Evolutionary conservation across 37 sponge, comb jelly and placozoan genomes (phyloP).

Genomic region (Dysidea cf. avara): DNA sequence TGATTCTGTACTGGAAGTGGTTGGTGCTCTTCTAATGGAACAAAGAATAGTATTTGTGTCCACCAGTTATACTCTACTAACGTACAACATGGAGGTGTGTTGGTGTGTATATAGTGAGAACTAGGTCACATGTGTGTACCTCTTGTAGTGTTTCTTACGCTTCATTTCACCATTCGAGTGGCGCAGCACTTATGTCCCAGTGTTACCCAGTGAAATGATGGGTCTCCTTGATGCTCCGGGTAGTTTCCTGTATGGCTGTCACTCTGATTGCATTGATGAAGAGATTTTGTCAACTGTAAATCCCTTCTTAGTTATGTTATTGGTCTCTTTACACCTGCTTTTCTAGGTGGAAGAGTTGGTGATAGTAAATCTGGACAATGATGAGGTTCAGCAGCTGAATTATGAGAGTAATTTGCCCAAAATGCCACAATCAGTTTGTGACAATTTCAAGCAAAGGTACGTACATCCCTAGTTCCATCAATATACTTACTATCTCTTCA

Average conservation of each 20-base stretch:
- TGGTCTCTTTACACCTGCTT: background rate
- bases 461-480: too few relatives aligned
- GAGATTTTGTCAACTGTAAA: constrained; percentile 21
- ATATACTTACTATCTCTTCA: too few relatives aligned
- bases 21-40: constrained; percentile 54
- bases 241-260: constrained; percentile 39
- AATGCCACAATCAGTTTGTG: constrained; percentile 27
- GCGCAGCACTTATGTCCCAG: constrained; percentile 41
- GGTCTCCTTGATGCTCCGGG: constrained; percentile 54
- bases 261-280: background rate
- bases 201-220: constrained; percentile 25
- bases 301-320: background rate
- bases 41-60: constrained; percentile 55
- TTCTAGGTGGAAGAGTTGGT: constrained; percentile 45
- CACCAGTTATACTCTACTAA: constrained; percentile 55
- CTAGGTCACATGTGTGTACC: background rate
- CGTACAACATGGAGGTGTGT: constrained; percentile 52
- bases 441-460: constrained; percentile 53
- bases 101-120: background rate
- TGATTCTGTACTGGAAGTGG: constrained; percentile 55
- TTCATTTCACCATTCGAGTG: constrained; percentile 68
- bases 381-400: constrained; percentile 12
- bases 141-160: constrained; percentile 54
- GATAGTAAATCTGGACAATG: constrained; percentile 55
- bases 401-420: constrained; percentile 16